Base-by-base conservation (phyloP, 2,888 invertebrate species). In the Clepsis dumicolana region DNA sequence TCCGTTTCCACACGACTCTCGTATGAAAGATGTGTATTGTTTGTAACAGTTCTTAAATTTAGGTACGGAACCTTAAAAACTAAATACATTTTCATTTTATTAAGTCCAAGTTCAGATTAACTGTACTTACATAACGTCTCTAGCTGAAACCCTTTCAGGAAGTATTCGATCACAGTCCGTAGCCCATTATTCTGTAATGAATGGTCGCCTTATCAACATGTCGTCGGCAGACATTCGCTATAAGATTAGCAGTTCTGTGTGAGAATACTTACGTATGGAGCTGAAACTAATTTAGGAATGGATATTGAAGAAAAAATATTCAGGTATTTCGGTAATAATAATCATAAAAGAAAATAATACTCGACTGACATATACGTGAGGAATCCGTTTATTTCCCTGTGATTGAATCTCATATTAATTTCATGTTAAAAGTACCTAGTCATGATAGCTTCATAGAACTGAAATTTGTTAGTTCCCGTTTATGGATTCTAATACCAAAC, bases 131-230 rank as follows among this genome's bases (percentile, higher is more conserved):
- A 50, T 24, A n/a, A 25, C 25, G 24, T n/a, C 25, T 25, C 52
- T 25, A 25, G 25, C 52, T 52, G 52, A 52, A 52, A 54, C 54
- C 54, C 54, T 54, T 54, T 32, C 29, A 54, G 54, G 29, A 54
- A 54, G 32, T 25, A 54, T 54, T 54, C 32, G 54, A 54, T 54
- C 54, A 54, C 54, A 32, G 54, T 18, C 54, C 27, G 32, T 25
- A 29, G 25, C 18, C 54, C 32, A 54, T 54, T 54, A 54, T 29
- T 24, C 54, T 18, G 54, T 54, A 54, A 54, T 54, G 32, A 59
- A 59, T 59, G 41, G 41, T 14, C 21, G 59, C 25, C 59, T 41
- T 59, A 59, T 41, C 59, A 59, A 38, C 38, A 35, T 59, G 59
- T 59, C 59, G 12, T 8, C 25, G 59, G 41, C 59, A 59, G 25